A percentile compares a stretch with the other conserved stretches of the same genome.
Conservation (phyloP, 37 sponge, comb jelly and placozoan species). For the Theonella swinhoei region DNA sequence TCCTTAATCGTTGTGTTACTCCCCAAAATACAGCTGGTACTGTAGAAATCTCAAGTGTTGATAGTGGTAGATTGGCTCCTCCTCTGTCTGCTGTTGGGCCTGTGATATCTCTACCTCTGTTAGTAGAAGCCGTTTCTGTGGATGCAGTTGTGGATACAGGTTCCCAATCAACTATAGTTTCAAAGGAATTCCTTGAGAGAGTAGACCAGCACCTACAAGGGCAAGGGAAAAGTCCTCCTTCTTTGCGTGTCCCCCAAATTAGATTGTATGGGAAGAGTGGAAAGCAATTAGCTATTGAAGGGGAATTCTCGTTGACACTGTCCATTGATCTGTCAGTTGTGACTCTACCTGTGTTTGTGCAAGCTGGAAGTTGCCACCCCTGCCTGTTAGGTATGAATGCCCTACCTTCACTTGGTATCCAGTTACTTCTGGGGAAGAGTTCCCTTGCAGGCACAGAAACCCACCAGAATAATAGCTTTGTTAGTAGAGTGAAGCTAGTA, state of each 20-base stretch:
- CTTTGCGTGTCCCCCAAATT: neutral
- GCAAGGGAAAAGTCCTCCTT: neutral
- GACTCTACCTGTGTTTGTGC: constrained; percentile 27
- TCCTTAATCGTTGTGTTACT: no score
- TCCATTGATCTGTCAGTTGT: neutral
- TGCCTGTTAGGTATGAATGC: constrained; percentile 31
- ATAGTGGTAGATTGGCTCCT: no score
- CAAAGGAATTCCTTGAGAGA: neutral
- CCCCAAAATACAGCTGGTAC: no score
- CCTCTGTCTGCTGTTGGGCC: no score
- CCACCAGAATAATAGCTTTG: neutral
- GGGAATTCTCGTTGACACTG: constrained; percentile 8
- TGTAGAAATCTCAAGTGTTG: no score
- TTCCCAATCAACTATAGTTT: constrained; percentile 19
- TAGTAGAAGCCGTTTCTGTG: constrained; percentile 4
- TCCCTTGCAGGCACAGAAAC: neutral
- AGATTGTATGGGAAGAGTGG: constrained; percentile 22
- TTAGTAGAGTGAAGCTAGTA: constrained; percentile 3
- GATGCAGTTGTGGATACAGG: constrained; percentile 19
- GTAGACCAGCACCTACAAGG: neutral
- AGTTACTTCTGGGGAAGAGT: neutral
- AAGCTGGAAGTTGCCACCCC: constrained; percentile 16
- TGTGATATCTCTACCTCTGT: no score
- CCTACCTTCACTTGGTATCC: constrained; percentile 19
- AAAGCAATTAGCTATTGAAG: constrained; percentile 16